Base-by-base conservation (phyloP, 2,797 vertebrate species). In the Pelochelys cantorii region DNA sequence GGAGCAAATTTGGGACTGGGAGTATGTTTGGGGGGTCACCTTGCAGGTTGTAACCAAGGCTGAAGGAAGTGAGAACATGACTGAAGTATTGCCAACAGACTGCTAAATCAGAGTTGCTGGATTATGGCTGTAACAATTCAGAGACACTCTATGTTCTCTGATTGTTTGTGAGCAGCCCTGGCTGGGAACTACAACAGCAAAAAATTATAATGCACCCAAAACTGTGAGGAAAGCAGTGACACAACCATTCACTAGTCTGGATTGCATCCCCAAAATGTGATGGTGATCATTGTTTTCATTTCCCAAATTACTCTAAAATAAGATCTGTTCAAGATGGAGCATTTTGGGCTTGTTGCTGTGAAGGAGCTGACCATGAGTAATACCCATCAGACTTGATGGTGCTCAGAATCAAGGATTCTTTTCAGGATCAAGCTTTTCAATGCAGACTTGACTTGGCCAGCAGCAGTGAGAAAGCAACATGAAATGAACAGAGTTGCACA, bases 401-500 rank as follows among this genome's bases (percentile, higher is more conserved):
- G 48, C 87, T 95, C 90, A 79, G 34, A 48, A 48, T 48, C 42
- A 48, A 48, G 42, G 42, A 48, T 23, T 93, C 53, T 91, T 87
- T 20, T n/a, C 10, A 54, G 92, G 75, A 42, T 42, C 25, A 77
- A 48, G 5, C 17, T 81, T 25, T 1, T 87, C 34, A 48, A 42
- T 3, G 12, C 31, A 90, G 15, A 6, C 7, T 92, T 90, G 85
- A 14, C 25, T 96, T 71, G 88, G 83, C 84, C 34, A 55, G 27
- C 4, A 86, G n/a, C 57, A 80, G 29, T 92, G 87, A 22, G 17
- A 94, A 94, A 93, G 90, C 62, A 94, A 59, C 53, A 79, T 53
- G 34, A 89, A 18, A 37, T 88, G 56, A 93, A 92, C 59, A 93
- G 92, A 94, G 89, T 95, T 91, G 7, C 85, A 94, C 81, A 85